Evolutionary conservation across 2,113 vertebrate genomes (phyloP).

Genomic region (Malaclemys terrapin): DNA sequence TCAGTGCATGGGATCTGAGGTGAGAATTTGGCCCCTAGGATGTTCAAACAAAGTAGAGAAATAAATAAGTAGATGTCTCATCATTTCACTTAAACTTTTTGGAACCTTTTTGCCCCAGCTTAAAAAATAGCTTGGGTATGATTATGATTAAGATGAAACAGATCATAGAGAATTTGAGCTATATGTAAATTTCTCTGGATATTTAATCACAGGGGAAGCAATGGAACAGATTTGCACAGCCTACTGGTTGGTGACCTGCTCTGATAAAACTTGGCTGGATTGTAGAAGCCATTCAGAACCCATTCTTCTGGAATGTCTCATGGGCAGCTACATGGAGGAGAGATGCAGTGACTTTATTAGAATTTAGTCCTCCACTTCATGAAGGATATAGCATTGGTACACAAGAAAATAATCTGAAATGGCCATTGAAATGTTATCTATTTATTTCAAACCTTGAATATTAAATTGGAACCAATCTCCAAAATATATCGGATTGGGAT

Average conservation of each 20-base stretch:
- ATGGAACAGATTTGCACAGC: conserved; percentile 62
- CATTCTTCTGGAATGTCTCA: conserved; percentile 38
- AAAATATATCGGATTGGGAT: background rate
- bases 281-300: conserved; percentile 61
- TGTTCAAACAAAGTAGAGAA: background rate
- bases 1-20: conserved; percentile 24
- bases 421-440: background rate
- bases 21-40: background rate
- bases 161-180: conserved; percentile 66
- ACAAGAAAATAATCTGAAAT: conserved; percentile 7
- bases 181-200: conserved; percentile 12
- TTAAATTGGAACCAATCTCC: background rate
- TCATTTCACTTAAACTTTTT: background rate
- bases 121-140: conserved; percentile 56
- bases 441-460: background rate
- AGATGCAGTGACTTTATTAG: conserved; percentile 30
- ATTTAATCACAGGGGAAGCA: conserved; percentile 67
- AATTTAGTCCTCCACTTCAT: background rate
- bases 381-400: background rate
- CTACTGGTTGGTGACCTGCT: conserved; percentile 57
- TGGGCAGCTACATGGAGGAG: background rate
- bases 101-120: conserved; percentile 31
- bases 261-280: conserved; percentile 58
- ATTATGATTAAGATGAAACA: conserved; percentile 67
- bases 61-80: background rate